A percentile compares a stretch with the other conserved stretches of the same genome.
These are phyloP conservation scores for Drosophila bifasciata DNA, from an alignment of 1,140 invertebrate genomes.

Conservation along the genomic window DNA sequence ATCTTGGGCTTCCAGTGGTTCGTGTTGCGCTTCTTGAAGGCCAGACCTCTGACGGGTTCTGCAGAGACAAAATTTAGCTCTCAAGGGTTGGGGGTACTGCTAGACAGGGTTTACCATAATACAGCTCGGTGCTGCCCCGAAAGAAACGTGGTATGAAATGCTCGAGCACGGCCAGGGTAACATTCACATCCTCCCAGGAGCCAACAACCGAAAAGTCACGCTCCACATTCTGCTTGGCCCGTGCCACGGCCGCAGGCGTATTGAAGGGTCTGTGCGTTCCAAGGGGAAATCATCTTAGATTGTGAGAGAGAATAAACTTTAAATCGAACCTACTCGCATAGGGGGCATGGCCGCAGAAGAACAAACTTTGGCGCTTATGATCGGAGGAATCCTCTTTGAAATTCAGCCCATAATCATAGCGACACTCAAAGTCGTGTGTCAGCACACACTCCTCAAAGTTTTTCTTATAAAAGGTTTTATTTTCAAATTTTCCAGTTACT, in stretches of 20 bases:
- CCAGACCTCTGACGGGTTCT: slow-evolving; percentile 45
- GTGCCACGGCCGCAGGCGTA: slow-evolving; percentile 90
- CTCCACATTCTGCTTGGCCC: slow-evolving; percentile 92
- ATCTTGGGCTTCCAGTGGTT: slow-evolving; percentile 68
- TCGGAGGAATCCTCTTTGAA: slow-evolving; percentile 90
- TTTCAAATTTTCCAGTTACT: slow-evolving; percentile 90
- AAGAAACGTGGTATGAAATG: slow-evolving; percentile 93
- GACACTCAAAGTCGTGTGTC: slow-evolving; percentile 92
- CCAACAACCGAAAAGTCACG: slow-evolving; percentile 93
- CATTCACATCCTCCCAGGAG: slow-evolving; percentile 92
- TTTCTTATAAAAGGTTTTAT: slow-evolving; percentile 93
- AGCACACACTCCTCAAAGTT: slow-evolving; percentile 93
- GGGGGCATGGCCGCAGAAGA: slow-evolving; percentile 95
- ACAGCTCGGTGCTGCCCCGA: slow-evolving; percentile 89
- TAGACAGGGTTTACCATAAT: slow-evolving; percentile 87
- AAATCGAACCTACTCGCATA: slow-evolving; percentile 88
- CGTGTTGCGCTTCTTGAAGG: slow-evolving; percentile 37
- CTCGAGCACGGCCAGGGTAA: slow-evolving; percentile 91
- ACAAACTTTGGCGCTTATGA: slow-evolving; percentile 89
- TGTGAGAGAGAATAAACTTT: not conserved
- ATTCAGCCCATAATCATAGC: slow-evolving; percentile 90
- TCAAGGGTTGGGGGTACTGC: no score
- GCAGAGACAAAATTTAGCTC: not conserved
- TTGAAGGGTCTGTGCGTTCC: slow-evolving; percentile 89
- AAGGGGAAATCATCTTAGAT: slow-evolving; percentile 11